These are phyloP conservation scores for Delphinus delphis DNA, from an alignment of 2,113 vertebrate species.

Conservation along the genomic window DNA sequence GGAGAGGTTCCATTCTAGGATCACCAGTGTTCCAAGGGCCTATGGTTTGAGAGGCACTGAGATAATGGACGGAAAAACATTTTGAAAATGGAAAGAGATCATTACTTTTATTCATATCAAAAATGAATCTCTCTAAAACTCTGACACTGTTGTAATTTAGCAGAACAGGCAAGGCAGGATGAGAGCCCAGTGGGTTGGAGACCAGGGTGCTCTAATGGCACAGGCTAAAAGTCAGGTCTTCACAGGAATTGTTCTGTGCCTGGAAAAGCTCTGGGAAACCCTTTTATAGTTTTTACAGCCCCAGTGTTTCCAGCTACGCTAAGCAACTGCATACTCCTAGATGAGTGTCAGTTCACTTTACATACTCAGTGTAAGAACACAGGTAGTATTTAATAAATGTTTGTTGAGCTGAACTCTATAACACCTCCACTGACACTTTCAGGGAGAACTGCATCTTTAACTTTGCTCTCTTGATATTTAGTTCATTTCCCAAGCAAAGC, in stretches of 20 bases:
- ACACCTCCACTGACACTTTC: not conserved
- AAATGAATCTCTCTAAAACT: slow-evolving; percentile 6
- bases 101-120: not conserved
- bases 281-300: not conserved
- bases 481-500: not conserved
- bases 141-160: not conserved
- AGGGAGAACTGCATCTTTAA: not conserved
- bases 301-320: not conserved
- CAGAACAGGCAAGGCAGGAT: not conserved
- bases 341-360: not conserved
- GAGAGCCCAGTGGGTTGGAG: not conserved
- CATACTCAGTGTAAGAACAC: not conserved
- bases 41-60: not conserved
- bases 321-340: not conserved
- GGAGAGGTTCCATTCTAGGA: not conserved
- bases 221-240: not conserved
- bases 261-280: not conserved
- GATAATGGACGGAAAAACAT: not conserved
- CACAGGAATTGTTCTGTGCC: not conserved
- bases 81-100: slow-evolving; percentile 6
- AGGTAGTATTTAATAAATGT: not conserved
- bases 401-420: not conserved
- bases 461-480: not conserved
- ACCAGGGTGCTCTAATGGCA: not conserved
- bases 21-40: not conserved